Conservation (phyloP, 1,140 invertebrate species). For the Caerostris extrusa region DNA sequence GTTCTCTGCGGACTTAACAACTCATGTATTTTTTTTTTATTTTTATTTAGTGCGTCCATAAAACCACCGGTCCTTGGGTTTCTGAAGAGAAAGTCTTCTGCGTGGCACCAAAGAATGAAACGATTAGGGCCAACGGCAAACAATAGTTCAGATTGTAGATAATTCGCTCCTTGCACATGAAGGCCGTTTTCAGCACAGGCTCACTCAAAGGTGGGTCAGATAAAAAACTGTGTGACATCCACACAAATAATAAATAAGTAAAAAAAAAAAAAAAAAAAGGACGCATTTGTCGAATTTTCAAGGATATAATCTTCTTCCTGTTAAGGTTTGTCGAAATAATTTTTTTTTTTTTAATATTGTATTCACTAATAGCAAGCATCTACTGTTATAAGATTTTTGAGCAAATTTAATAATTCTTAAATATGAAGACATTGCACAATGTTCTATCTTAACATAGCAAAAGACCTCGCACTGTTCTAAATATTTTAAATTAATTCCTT, state of each 20-base stretch:
- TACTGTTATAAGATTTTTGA: too few relatives aligned
- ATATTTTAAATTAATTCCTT: too few relatives aligned
- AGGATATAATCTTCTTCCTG: not conserved
- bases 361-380: too few relatives aligned
- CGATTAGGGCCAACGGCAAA: constrained; percentile 44
- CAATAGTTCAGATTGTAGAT: constrained; percentile 46
- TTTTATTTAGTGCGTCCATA: constrained; percentile 1
- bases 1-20: constrained; percentile 5
- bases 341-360: too few relatives aligned
- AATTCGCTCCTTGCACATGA: constrained; percentile 61
- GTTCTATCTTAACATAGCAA: too few relatives aligned
- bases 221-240: constrained; percentile 48
- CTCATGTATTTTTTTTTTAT: not conserved
- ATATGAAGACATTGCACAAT: too few relatives aligned
- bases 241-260: not conserved
- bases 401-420: too few relatives aligned
- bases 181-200: not conserved
- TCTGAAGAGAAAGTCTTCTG: constrained; percentile 14
- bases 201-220: constrained; percentile 47
- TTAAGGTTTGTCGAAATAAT: too few relatives aligned
- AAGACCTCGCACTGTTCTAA: too few relatives aligned
- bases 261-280: not conserved
- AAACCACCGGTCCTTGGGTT: constrained; percentile 49
- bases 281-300: not conserved
- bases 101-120: constrained; percentile 19